Evolutionary conservation across 1,140 invertebrate species (phyloP).

Genomic region (Bombus difficillimus): DNA sequence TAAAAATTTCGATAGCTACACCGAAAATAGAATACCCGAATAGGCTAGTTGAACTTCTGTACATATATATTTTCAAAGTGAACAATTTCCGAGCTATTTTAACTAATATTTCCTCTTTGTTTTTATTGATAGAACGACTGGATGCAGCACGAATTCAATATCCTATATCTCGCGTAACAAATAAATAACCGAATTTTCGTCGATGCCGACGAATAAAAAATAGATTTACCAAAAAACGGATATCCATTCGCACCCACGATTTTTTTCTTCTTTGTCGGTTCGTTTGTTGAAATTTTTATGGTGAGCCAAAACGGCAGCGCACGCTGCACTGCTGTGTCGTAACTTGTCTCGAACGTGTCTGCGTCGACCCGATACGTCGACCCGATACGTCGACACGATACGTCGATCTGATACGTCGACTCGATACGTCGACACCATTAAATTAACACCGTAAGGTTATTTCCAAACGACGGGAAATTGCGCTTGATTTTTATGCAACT

Average conservation of each 20-base stretch:
- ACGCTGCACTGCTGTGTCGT: neutral
- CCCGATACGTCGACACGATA: too few species aligned
- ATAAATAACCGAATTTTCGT: slow-evolving; percentile 9
- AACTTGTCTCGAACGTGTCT: neutral
- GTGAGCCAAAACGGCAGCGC: neutral
- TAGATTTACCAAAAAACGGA: neutral
- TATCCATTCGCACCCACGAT: neutral
- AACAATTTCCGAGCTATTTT: neutral
- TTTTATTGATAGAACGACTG: too few species aligned
- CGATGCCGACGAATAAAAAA: neutral
- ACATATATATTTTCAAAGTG: neutral
- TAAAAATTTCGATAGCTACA: neutral
- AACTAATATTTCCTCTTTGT: neutral
- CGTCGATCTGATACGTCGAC: too few species aligned
- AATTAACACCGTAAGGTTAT: slow-evolving; percentile 43
- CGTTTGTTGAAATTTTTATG: slow-evolving; percentile 1
- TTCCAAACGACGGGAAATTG: slow-evolving; percentile 1
- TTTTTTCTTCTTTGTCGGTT: neutral
- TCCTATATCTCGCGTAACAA: neutral
- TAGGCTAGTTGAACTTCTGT: neutral
- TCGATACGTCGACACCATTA: slow-evolving; percentile 2
- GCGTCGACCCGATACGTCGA: neutral
- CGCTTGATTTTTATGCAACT: neutral
- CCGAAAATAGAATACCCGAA: neutral
- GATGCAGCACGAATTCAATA: neutral